Base-by-base conservation (phyloP, 2,888 invertebrate genomes). In the Sarcophaga caerulescens region DNA sequence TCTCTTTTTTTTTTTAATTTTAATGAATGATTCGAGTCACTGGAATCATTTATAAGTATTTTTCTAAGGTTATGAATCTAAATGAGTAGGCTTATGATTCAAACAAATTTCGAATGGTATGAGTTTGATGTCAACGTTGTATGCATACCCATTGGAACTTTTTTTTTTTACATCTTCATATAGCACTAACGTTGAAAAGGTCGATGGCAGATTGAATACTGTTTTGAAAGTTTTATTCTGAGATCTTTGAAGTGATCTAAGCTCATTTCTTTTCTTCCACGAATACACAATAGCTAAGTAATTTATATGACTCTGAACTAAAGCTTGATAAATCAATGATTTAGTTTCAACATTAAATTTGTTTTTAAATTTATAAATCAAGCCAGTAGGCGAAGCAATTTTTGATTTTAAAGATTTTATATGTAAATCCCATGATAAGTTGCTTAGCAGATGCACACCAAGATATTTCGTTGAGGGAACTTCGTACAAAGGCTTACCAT, bases 211-310 rank as follows among this genome's bases (percentile, higher is more conserved):
- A 62, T 73, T 62, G 60, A 60, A 73, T 25, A 62, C 73, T 35
- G 44, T 59, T 60, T 73, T 73, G n/a, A 73, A 21, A 19, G 73
- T 19, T 44, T 44, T 60, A 73, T 62, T 73, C 25, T 73, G 73
- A 17, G 62, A 35, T 60, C 60, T 45, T 62, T 73, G 44, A 11
- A 73, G n/a, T 6, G 60, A 73, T 62, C n/a, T 73, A 3, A 73
- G 25, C 12, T 73, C 45, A 73, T 14, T 73, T 4, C 6, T 11
- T 59, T 19, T 62, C 4, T 73, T 73, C 17, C n/a, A 19, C 1
- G 19, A 44, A 62, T 62, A 73, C 8, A 73, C 14, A 6, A 73
- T 45, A 12, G 60, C 3, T 8, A 73, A n/a, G 44, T 73, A 60
- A 5, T 62, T 62, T 60, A 62, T 44, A 5, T 52, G 57, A 57